Evolutionary conservation across 2,888 invertebrate species (phyloP).

Genomic region (Acronicta alni): DNA sequence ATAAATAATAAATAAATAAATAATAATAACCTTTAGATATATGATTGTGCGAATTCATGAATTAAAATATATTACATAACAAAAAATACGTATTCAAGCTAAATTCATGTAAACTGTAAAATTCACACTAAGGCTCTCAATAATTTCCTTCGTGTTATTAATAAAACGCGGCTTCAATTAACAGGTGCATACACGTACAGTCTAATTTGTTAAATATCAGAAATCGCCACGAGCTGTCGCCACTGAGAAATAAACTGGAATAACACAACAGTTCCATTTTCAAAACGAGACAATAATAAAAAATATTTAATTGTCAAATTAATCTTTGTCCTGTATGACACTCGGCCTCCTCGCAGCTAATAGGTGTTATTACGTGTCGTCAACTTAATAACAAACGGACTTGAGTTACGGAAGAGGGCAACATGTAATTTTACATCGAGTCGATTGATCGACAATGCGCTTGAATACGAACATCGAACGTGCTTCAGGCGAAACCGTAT

Average conservation of each 20-base stretch:
- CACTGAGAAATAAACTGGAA: constrained; percentile 31
- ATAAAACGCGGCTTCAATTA: constrained; percentile 29
- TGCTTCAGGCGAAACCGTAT: constrained; percentile 68
- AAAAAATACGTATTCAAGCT: constrained; percentile 17
- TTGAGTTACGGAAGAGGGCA: constrained; percentile 73
- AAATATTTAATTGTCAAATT: constrained; percentile 65
- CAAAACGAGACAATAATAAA: constrained; percentile 34
- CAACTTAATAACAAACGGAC: constrained; percentile 75
- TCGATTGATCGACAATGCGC: constrained; percentile 73
- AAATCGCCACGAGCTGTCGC: constrained; percentile 41
- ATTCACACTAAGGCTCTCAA: constrained; percentile 12
- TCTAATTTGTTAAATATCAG: constrained; percentile 50
- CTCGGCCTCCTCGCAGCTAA: constrained; percentile 66
- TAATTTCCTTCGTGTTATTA: constrained; percentile 18
- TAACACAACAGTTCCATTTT: constrained; percentile 28
- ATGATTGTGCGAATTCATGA: constrained; percentile 6
- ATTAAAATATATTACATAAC: constrained; percentile 36
- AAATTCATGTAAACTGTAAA: constrained; percentile 13
- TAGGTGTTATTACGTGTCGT: constrained; percentile 78
- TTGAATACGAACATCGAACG: constrained; percentile 63
- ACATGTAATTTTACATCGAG: constrained; percentile 77
- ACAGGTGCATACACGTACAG: constrained; percentile 34
- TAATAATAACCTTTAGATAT: constrained; percentile 23
- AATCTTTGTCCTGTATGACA: constrained; percentile 69
- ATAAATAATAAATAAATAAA: too few species aligned